Percentiles rank a stretch among this genome's conserved stretches.
Evolutionary conservation across 2,888 invertebrate species (phyloP).

Genomic region (Lochmaea capreae): DNA sequence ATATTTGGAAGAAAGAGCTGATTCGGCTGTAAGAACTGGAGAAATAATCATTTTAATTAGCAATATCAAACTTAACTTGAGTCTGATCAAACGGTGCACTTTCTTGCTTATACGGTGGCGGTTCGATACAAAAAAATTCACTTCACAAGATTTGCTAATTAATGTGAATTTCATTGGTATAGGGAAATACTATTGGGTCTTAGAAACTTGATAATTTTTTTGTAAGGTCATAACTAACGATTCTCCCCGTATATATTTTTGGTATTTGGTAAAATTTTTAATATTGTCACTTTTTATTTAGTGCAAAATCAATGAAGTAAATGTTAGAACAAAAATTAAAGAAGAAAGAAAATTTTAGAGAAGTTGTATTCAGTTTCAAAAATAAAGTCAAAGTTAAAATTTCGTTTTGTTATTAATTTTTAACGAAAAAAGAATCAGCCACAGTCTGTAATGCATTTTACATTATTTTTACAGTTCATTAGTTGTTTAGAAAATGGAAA

Average conservation of each 20-base stretch:
- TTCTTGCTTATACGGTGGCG: not conserved
- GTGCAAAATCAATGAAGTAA: constrained; percentile 39
- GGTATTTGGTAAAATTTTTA: not conserved
- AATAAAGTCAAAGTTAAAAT: constrained; percentile 7
- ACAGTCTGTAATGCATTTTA: not conserved
- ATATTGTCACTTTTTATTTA: constrained; percentile 24
- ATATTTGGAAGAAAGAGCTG: constrained; percentile 45
- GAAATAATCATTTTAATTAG: constrained; percentile 3
- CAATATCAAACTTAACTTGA: not conserved
- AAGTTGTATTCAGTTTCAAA: not conserved
- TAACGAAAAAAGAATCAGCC: not conserved
- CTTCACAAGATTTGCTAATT: not conserved
- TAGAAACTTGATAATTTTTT: too few relatives aligned
- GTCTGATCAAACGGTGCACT: not conserved
- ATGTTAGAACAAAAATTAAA: constrained; percentile 32
- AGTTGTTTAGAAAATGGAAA: constrained; percentile 27
- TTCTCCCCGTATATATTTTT: too few relatives aligned
- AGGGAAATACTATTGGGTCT: too few relatives aligned
- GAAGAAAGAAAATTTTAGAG: constrained; percentile 18
- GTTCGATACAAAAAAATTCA: not conserved
- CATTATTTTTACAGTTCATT: constrained; percentile 36
- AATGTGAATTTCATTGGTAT: too few relatives aligned
- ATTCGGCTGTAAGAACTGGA: constrained; percentile 45
- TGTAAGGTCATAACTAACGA: too few relatives aligned
- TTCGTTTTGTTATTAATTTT: not conserved